These are phyloP conservation scores for Crenichthys baileyi DNA, from an alignment of 2,797 vertebrate genomes.

Conservation along the genomic window DNA sequence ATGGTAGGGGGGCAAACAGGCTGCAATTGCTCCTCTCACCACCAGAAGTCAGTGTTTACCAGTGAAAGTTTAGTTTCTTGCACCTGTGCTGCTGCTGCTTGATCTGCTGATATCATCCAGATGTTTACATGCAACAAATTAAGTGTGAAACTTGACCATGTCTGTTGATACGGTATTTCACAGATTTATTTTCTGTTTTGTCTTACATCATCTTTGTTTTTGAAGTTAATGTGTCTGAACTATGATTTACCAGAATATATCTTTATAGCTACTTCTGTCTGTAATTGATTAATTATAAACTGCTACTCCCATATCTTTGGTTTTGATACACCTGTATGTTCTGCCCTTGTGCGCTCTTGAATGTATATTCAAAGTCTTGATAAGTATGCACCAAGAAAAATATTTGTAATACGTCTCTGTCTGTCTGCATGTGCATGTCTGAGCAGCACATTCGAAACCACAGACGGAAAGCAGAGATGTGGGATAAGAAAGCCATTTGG, in stretches of 20 bases:
- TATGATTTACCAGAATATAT: neutral
- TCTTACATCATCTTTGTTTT: neutral
- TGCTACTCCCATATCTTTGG: no score
- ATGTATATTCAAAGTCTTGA: neutral
- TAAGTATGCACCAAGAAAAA: neutral
- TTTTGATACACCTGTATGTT: no score
- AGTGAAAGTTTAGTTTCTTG: conserved; percentile 12
- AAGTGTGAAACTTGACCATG: neutral
- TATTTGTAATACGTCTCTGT: neutral
- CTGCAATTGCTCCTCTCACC: conserved; percentile 26
- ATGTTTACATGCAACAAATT: neutral
- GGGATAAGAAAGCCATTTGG: neutral
- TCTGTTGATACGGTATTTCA: no score
- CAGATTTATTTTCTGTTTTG: no score
- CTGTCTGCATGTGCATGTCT: neutral
- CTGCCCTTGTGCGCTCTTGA: no score
- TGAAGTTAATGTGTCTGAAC: neutral
- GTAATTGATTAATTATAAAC: neutral
- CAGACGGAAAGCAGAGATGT: neutral
- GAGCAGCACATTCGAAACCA: neutral
- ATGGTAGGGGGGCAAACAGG: neutral
- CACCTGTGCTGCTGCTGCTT: neutral
- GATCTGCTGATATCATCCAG: conserved; percentile 1
- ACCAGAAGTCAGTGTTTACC: conserved; percentile 59
- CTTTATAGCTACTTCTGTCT: neutral